Evolutionary conservation across 1,140 invertebrate genomes (phyloP), one percentile per base, ranked within the genome.

Genomic region (Drosophila pachea): DNA sequence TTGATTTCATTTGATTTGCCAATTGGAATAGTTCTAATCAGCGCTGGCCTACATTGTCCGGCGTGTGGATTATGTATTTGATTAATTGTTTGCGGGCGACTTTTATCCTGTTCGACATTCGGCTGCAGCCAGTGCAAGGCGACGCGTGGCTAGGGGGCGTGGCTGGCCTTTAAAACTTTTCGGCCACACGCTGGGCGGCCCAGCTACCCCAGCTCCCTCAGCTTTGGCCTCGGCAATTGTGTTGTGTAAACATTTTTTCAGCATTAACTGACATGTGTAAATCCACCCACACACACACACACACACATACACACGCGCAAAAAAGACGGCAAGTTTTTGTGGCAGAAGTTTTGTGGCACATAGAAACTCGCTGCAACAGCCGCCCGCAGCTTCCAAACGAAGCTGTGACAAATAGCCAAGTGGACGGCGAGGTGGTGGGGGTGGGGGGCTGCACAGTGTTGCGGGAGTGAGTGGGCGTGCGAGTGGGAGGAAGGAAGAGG

Each of bases 211-310:
- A 56, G 29, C 33, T 31, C 8, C 32, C 33, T 1, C 32, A 35
- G 45, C 40, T 14, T n/a, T 14, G n/a, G 12, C 40, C 40, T 43
- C 40, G 75, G 79, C 79, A 84, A 83, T 83, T 83, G 79, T 83
- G 79, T 83, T 83, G 79, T 83, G 79, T 83, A 83, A 83, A 83
- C 79, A 83, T 83, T 83, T 83, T 83, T 83, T 79, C 73, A 84
- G 79, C 79, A 83, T 84, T 83, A 83, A 83, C 79, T 83, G 79
- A 83, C 79, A 83, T 83, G 79, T 83, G 79, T 83, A 83, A 83
- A 67, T 73, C 78, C 73, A n/a, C 43, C 31, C 61, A 70, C 64
- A 33, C 58, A 48, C 50, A 35, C 43, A 29, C 52, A 14, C 45
- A 33, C 47, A 12, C 47, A 32, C 31, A 42, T 0, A 31, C 4